Percentiles rank a stretch among this genome's conserved stretches.
Conservation (phyloP, 2,888 invertebrate genomes). For the Scelioninae gen. 2 region DNA sequence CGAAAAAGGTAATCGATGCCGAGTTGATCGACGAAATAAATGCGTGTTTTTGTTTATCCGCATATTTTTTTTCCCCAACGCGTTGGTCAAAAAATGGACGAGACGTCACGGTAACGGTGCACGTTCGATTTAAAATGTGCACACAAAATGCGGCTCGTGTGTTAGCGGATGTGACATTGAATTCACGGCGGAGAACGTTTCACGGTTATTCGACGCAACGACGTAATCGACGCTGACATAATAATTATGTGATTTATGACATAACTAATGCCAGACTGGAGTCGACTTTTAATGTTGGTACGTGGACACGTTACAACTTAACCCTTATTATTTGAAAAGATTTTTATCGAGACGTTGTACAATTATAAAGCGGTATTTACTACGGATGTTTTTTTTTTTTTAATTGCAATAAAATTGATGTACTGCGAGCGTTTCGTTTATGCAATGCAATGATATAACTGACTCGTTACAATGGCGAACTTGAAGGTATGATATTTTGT, state of each 20-base stretch:
- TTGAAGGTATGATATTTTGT: too few relatives aligned
- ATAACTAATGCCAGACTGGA: conserved; percentile 53
- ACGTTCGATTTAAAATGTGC: conserved; percentile 12
- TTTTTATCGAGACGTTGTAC: too few relatives aligned
- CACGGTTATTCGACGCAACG: conserved; percentile 55
- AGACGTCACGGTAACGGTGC: conserved; percentile 11
- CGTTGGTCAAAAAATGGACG: too few relatives aligned
- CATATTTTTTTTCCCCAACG: too few relatives aligned
- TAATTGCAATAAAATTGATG: too few relatives aligned
- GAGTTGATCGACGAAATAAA: conserved; percentile 20
- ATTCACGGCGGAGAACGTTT: conserved; percentile 49
- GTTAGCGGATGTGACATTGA: conserved; percentile 56
- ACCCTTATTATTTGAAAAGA: background rate
- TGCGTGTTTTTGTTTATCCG: background rate
- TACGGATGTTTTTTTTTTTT: too few relatives aligned
- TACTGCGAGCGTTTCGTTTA: too few relatives aligned
- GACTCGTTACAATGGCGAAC: too few relatives aligned
- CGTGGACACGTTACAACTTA: conserved; percentile 9
- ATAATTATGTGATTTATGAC: conserved; percentile 59
- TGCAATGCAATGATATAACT: too few relatives aligned
- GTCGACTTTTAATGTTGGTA: conserved; percentile 30
- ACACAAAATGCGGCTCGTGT: conserved; percentile 19
- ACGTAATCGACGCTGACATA: conserved; percentile 56
- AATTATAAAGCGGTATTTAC: too few relatives aligned
- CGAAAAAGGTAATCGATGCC: conserved; percentile 1